Evolutionary conservation across 2,888 invertebrate genomes (phyloP).

Genomic region (Lasioglossum calceatum): DNA sequence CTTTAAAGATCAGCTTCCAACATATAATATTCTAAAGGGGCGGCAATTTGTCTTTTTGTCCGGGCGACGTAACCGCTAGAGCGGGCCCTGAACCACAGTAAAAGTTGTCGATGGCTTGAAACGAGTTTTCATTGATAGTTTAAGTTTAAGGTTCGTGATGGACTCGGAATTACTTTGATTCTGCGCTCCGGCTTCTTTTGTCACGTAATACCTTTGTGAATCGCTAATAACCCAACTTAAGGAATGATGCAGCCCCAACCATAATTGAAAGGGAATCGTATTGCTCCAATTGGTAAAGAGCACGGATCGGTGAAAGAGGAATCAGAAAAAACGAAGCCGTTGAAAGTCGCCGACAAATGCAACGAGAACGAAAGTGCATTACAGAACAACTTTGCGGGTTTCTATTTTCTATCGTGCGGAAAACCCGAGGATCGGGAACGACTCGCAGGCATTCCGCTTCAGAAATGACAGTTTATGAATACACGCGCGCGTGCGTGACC

Average conservation of each 20-base stretch:
- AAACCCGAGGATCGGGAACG: slow-evolving; percentile 8
- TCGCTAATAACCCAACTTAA: neutral
- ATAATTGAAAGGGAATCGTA: neutral
- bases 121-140: neutral
- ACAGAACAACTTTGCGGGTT: slow-evolving; percentile 28
- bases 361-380: slow-evolving; percentile 17
- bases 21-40: no score
- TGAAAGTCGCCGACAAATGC: slow-evolving; percentile 19
- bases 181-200: neutral
- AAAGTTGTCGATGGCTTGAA: neutral
- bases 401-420: slow-evolving; percentile 36
- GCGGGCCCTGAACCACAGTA: no score
- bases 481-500: neutral
- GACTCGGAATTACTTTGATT: neutral
- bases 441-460: neutral
- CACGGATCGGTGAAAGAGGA: slow-evolving; percentile 1
- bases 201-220: neutral
- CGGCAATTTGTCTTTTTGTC: no score
- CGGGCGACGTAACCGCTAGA: no score
- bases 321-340: slow-evolving; percentile 21
- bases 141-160: neutral
- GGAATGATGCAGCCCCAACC: neutral
- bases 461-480: slow-evolving; percentile 11
- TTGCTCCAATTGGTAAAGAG: neutral
- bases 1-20: no score